A percentile compares a stretch with the other conserved stretches of the same genome.
Conservation (phyloP, 1,140 invertebrate species). For the Caenorhabditis brenneri region DNA sequence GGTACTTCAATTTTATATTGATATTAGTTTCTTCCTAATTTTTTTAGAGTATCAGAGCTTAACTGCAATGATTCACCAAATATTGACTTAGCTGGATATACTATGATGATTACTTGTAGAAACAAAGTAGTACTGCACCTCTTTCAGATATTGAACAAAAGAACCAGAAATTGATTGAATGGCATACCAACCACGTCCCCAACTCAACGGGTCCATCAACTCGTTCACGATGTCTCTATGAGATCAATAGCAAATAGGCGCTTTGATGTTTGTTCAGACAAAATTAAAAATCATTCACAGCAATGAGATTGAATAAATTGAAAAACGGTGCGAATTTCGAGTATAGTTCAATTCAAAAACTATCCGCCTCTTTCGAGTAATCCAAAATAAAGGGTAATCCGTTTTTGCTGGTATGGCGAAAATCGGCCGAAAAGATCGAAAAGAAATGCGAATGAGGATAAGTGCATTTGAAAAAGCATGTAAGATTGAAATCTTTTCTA, state of each 20-base stretch:
- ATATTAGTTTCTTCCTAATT: too few species aligned
- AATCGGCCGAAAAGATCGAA: neutral
- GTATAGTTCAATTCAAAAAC: conserved; percentile 27
- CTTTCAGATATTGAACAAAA: neutral
- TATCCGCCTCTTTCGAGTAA: neutral
- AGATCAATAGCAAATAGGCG: conserved; percentile 15
- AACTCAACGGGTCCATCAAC: conserved; percentile 14
- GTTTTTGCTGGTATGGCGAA: neutral
- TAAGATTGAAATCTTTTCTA: conserved; percentile 12
- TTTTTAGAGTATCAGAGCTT: neutral
- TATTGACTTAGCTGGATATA: neutral
- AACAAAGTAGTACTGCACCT: neutral
- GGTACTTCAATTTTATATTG: too few species aligned
- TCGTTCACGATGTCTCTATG: conserved; percentile 19
- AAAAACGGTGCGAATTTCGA: neutral
- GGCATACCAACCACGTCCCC: conserved; percentile 8
- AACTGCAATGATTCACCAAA: neutral
- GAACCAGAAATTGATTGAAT: neutral
- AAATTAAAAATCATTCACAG: neutral
- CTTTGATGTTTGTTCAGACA: conserved; percentile 12
- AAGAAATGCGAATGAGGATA: neutral
- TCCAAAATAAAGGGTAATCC: neutral
- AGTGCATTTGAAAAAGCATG: neutral
- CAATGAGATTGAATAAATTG: conserved; percentile 5
- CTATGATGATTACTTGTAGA: neutral